Evolutionary conservation across 1,140 invertebrate species (phyloP), one percentile per base, ranked within the genome.

Genomic region (Nomia melanderi): DNA sequence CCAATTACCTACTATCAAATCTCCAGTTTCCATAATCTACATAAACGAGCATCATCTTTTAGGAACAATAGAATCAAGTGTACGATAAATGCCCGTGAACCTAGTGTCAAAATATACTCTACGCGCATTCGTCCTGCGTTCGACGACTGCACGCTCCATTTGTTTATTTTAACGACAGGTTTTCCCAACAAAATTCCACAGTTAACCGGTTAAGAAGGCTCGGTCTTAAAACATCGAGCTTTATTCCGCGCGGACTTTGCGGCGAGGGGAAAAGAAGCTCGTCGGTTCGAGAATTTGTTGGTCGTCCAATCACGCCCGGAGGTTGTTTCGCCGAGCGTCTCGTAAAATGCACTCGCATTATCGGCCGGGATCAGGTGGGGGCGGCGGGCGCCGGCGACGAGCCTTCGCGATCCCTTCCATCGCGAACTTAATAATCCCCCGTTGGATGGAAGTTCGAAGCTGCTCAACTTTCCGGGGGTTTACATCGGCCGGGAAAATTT

Each of bases 351-450:
- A 27, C 23, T 41, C 29, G 29, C 54, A 72, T 72, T 36, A 72
- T 50, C 69, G 69, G 0, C 57, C 12, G 20, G 67, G 36, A 70
- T 70, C 36, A 70, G 12, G n/a, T n/a, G n/a, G n/a, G n/a, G n/a
- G n/a, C n/a, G n/a, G n/a, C n/a, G n/a, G n/a, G n/a, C n/a, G n/a
- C n/a, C n/a, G n/a, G n/a, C n/a, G n/a, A n/a, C 53, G 25, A 59
- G 54, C 57, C 56, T 7, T 2, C 66, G 25, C 33, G 67, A 70
- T 70, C 36, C 53, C 20, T 11, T 59, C 54, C 36, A 44, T 44
- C 54, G 12, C 25, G 36, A 70, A 70, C 67, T 70, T 70, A 44
- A 70, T 70, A 70, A 70, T 70, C 67, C 27, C 27, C 23, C 33
- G 36, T 5, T 23, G 33, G 53, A 57, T 41, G 36, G 25, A 29